These are phyloP conservation scores for Euthynnus affinis DNA, from an alignment of 2,797 vertebrate species.

Conservation along the genomic window DNA sequence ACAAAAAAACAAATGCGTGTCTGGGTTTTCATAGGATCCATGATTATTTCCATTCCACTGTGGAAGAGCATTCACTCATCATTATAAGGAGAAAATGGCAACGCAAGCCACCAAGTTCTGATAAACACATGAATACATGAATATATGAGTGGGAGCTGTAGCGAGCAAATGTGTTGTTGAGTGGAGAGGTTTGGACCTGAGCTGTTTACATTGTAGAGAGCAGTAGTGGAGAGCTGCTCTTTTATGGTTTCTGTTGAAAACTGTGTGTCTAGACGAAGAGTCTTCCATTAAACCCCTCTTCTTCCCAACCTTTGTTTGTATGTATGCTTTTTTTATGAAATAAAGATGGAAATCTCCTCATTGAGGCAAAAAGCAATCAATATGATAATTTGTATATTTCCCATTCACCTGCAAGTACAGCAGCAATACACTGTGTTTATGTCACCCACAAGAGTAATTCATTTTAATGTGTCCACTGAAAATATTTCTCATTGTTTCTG, in stretches of 20 bases:
- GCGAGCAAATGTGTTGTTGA: constrained; percentile 75
- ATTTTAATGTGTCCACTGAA: constrained; percentile 79
- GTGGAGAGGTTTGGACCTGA: constrained; percentile 73
- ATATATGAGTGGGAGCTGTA: constrained; percentile 74
- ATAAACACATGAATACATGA: constrained; percentile 85
- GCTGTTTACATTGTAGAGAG: constrained; percentile 75
- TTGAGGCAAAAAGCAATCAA: constrained; percentile 81
- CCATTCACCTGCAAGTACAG: constrained; percentile 71
- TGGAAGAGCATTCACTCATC: constrained; percentile 74
- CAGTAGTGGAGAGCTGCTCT: constrained; percentile 60
- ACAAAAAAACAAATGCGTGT: constrained; percentile 46
- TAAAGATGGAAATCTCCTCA: constrained; percentile 74
- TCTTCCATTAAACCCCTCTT: constrained; percentile 66
- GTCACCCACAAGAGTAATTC: constrained; percentile 74
- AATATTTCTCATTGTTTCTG: constrained; percentile 72
- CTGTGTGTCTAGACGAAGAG: constrained; percentile 52
- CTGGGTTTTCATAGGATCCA: constrained; percentile 67
- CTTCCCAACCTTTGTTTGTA: constrained; percentile 66
- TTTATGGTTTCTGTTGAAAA: constrained; percentile 66
- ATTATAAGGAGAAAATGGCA: constrained; percentile 78
- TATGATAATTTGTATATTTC: constrained; percentile 84
- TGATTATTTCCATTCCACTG: constrained; percentile 73
- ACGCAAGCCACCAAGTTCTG: constrained; percentile 75
- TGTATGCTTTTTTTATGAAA: constrained; percentile 66
- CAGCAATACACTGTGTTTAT: constrained; percentile 67